Evolutionary conservation across 2,888 invertebrate genomes (phyloP), one percentile per base, ranked within the genome.

Genomic region (Asteroscopus sphinx): DNA sequence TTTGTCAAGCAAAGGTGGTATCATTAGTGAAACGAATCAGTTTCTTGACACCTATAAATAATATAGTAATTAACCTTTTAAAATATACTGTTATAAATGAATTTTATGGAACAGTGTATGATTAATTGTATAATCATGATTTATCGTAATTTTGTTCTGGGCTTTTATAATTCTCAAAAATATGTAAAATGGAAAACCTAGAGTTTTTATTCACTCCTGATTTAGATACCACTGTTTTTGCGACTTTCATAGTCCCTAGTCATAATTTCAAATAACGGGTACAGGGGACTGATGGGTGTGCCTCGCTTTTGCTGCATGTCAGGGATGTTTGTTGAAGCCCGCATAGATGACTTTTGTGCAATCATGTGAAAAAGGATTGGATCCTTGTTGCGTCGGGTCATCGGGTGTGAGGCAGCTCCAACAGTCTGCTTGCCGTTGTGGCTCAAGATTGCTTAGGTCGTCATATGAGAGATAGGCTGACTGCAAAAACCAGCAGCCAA

Each of bases 1-100:
- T 85, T 83, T 83, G 80, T 81, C 74, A 81, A 79, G 79, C 76
- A 65, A 62, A 65, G 65, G 59, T 69, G 53, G 28, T 37, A 41
- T 52, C 51, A 59, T 69, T 76, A 61, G 47, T 61, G 41, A 16
- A 59, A 40, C 42, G 52, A 44, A 63, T 64, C 37, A 46, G 41
- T 51, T 56, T 45, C 51, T 52, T 44, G 33, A 48, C 41, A 64
- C 45, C 49, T 42, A 56, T 67, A 60, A 56, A 69, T 67, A 56
- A 62, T 56, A 25, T 35, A 49, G 41, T 58, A 62, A 71, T 71
- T 68, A 62, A 64, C 59, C 40, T 73, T 48, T 47, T 48, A 44
- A 45, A 59, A 32, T 26, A n/a, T n/a, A n/a, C n/a, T n/a, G 6
- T 55, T 57, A 40, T 51, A 39, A 39, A 56, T 33, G 30, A 36